Evolutionary conservation across 2,888 invertebrate species (phyloP).

Genomic region (Tryphoninae sp.): DNA sequence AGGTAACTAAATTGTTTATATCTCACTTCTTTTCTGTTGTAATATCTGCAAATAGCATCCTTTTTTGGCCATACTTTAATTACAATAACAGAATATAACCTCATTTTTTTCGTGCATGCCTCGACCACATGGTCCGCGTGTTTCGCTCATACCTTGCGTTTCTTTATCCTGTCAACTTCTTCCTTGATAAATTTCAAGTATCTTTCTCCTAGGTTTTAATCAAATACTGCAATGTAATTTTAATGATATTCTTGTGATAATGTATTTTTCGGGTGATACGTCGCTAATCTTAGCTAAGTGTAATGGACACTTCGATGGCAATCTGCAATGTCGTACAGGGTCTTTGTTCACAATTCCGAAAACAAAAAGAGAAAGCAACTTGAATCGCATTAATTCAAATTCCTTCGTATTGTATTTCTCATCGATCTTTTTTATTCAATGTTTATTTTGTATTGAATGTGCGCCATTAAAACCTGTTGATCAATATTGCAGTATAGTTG

Average conservation of each 20-base stretch:
- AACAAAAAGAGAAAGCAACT: background rate
- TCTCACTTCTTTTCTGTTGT: background rate
- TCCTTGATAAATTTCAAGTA: background rate
- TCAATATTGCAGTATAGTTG: background rate
- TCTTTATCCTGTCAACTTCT: background rate
- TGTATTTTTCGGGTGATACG: background rate
- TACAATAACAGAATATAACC: constrained; percentile 60
- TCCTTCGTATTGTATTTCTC: too few relatives aligned
- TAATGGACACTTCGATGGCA: background rate
- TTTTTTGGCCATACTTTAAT: constrained; percentile 7
- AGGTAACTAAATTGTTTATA: constrained; percentile 14
- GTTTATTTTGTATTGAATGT: background rate
- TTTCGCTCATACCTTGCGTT: constrained; percentile 21
- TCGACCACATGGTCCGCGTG: constrained; percentile 67
- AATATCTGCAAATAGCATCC: background rate
- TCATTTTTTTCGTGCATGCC: constrained; percentile 37
- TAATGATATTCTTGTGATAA: background rate
- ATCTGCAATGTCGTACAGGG: background rate
- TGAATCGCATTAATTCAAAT: background rate
- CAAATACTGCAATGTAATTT: background rate
- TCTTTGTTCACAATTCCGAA: too few relatives aligned
- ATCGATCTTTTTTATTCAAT: background rate
- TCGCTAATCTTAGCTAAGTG: background rate
- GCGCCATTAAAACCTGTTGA: background rate
- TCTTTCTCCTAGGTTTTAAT: too few relatives aligned